Conservation (phyloP, 2,113 vertebrate species). For the Chloroceryle aenea region DNA sequence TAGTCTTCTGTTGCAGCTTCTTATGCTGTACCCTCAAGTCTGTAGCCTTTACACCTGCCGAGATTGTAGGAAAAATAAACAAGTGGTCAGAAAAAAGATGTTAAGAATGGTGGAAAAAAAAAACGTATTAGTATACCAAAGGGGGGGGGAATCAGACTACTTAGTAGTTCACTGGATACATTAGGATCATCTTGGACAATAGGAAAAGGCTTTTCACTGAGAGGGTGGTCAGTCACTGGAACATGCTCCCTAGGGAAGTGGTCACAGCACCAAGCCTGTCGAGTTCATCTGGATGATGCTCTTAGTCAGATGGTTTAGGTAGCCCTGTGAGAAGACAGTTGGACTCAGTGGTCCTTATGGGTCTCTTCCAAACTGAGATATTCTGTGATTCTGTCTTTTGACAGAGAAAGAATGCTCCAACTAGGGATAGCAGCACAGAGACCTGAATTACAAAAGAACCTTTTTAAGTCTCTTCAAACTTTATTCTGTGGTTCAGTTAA, state of each 20-base stretch:
- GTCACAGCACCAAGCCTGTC: background rate
- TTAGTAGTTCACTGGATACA: background rate
- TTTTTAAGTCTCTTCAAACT: background rate
- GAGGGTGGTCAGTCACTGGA: background rate
- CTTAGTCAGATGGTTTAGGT: background rate
- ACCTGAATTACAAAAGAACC: background rate
- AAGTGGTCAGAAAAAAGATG: background rate
- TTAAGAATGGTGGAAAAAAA: background rate
- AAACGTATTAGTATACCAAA: background rate
- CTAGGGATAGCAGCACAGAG: background rate
- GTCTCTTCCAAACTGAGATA: background rate
- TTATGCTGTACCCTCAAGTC: background rate
- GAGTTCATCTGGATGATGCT: background rate
- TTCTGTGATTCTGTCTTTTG: background rate
- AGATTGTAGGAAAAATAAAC: background rate
- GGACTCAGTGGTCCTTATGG: background rate
- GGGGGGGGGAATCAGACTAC: background rate
- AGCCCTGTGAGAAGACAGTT: background rate
- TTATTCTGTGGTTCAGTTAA: background rate
- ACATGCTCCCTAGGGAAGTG: background rate
- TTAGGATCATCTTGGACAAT: background rate
- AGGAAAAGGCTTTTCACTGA: background rate
- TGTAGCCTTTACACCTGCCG: background rate
- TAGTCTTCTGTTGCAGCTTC: background rate
- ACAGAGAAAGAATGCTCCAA: background rate